Conservation (phyloP, 1,140 invertebrate genomes). For the Holotrichia oblita region DNA sequence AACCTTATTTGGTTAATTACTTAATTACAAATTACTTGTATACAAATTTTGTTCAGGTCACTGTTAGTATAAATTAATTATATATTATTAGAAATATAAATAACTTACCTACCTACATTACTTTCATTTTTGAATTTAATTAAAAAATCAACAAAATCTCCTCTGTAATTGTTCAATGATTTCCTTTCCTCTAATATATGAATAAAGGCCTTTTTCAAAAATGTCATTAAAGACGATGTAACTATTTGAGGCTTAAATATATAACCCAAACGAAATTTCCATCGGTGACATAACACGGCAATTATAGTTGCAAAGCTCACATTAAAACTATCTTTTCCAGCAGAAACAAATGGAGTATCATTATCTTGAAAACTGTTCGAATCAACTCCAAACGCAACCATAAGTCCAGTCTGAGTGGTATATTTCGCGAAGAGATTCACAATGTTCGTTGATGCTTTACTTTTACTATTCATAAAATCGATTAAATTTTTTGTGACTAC, state of each 20-base stretch:
- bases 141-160: constrained; percentile 68
- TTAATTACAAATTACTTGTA: no score
- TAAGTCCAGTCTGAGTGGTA: constrained; percentile 50
- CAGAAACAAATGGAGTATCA: constrained; percentile 23
- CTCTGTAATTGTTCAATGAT: constrained; percentile 56
- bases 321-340: constrained; percentile 38
- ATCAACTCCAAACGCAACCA: constrained; percentile 50
- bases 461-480: constrained; percentile 44
- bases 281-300: constrained; percentile 43
- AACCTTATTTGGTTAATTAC: no score
- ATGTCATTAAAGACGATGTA: constrained; percentile 45
- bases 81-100: no score
- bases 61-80: no score
- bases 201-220: constrained; percentile 54
- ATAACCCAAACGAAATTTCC: constrained; percentile 46
- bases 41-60: no score
- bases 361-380: constrained; percentile 43
- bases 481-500: constrained; percentile 45
- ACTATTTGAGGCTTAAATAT: constrained; percentile 47
- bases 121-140: constrained; percentile 63
- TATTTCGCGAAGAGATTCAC: constrained; percentile 49
- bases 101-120: constrained; percentile 30
- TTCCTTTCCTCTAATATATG: constrained; percentile 55
- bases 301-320: constrained; percentile 37
- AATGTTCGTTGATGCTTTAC: constrained; percentile 23